Percentiles rank a stretch among this genome's conserved stretches.
Evolutionary conservation across 2,888 invertebrate genomes (phyloP).

Genomic region (Autographa gamma): DNA sequence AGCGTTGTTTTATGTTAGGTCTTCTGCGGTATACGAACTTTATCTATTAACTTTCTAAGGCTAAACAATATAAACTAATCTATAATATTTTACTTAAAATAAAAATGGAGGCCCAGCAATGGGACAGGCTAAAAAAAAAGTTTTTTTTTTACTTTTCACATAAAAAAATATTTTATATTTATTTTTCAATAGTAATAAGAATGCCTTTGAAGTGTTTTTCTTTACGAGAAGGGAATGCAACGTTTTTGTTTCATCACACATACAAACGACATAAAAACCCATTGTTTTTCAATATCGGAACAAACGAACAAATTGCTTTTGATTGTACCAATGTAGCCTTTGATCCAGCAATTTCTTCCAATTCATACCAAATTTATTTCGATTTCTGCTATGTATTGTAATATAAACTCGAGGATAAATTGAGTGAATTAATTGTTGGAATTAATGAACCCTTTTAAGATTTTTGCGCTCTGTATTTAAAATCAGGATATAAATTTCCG

Average conservation of each 20-base stretch:
- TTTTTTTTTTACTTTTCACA: no score
- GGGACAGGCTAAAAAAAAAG: no score
- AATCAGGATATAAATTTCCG: background rate
- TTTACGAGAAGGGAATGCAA: background rate
- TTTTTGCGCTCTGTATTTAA: background rate
- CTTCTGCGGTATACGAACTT: background rate
- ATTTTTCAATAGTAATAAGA: background rate
- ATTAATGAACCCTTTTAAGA: background rate
- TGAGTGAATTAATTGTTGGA: conserved; percentile 14
- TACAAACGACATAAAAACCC: conserved; percentile 12
- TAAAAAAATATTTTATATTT: no score
- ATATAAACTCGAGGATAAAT: conserved; percentile 20
- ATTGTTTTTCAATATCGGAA: conserved; percentile 38
- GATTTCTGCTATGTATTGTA: conserved; percentile 14
- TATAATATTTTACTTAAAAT: no score
- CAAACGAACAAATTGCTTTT: conserved; percentile 46
- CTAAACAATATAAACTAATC: background rate
- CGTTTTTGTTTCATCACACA: background rate
- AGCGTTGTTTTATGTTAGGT: background rate
- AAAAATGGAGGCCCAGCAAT: no score
- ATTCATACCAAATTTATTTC: conserved; percentile 31
- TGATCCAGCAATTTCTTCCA: conserved; percentile 36
- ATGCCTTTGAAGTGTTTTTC: background rate
- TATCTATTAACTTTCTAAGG: background rate
- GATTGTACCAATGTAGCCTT: conserved; percentile 30